These are phyloP conservation scores for Hyperoodon ampullatus DNA, from an alignment of 2,113 vertebrate genomes.

Conservation along the genomic window DNA sequence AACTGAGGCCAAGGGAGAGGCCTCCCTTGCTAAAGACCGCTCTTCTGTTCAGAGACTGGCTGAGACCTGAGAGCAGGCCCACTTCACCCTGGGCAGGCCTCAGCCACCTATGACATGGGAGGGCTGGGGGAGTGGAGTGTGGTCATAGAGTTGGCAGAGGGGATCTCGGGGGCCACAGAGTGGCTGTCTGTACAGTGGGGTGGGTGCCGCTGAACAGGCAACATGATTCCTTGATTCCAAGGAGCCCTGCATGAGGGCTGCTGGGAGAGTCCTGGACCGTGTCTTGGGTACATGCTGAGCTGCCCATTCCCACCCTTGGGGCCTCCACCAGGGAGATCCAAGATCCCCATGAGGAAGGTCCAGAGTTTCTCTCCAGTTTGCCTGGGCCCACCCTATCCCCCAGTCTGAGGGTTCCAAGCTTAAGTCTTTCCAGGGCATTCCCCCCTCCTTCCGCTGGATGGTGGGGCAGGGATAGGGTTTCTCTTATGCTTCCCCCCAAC, in stretches of 20 bases:
- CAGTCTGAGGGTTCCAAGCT: background rate
- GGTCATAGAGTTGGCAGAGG: background rate
- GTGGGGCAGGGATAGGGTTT: background rate
- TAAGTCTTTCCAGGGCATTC: background rate
- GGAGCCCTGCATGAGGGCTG: background rate
- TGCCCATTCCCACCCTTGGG: background rate
- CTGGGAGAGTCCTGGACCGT: background rate
- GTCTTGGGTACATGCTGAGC: background rate
- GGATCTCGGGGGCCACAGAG: background rate
- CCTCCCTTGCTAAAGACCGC: background rate
- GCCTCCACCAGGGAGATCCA: background rate
- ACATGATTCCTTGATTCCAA: background rate
- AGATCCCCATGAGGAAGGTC: background rate
- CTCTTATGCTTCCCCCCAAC: background rate
- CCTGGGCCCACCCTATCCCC: background rate
- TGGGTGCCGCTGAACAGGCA: accelerated
- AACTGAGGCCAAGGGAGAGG: background rate
- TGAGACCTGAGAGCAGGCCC: background rate
- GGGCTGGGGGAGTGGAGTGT: background rate
- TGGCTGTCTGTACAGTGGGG: background rate
- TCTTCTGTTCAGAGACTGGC: background rate
- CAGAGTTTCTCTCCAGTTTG: background rate
- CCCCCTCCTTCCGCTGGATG: background rate
- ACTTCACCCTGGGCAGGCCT: background rate
- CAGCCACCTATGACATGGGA: background rate